Evolutionary conservation across 2,888 invertebrate species (phyloP).

Genomic region (Eristalis intricaria): DNA sequence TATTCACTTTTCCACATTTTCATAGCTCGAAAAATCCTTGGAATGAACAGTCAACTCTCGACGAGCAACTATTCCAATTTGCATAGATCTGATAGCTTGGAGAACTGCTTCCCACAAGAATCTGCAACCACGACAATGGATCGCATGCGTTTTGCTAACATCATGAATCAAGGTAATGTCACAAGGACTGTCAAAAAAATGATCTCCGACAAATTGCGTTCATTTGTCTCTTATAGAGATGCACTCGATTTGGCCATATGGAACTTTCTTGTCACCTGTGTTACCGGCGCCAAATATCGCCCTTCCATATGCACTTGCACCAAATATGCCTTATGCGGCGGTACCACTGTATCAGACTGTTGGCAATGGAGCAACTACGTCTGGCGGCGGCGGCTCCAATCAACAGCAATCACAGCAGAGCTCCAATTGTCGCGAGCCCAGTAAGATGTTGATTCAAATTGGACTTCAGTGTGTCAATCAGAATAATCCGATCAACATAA

Average conservation of each 20-base stretch:
- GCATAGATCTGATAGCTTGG: constrained; percentile 37
- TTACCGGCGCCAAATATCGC: constrained; percentile 74
- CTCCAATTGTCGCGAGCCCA: constrained; percentile 72
- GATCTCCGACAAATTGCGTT: neutral
- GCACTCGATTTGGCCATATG: constrained; percentile 76
- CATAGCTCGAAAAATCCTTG: constrained; percentile 76
- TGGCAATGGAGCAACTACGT: constrained; percentile 40
- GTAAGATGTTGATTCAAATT: constrained; percentile 76
- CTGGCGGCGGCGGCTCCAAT: constrained; percentile 6
- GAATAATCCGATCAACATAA: constrained; percentile 75
- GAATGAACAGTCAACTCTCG: constrained; percentile 72
- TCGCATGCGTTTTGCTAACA: constrained; percentile 74
- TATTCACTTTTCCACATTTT: constrained; percentile 24
- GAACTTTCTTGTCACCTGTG: constrained; percentile 75
- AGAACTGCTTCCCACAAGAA: constrained; percentile 16
- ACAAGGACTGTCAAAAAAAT: neutral
- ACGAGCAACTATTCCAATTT: constrained; percentile 18
- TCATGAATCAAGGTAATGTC: constrained; percentile 75
- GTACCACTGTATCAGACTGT: constrained; percentile 74
- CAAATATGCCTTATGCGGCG: constrained; percentile 73
- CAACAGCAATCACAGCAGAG: constrained; percentile 42
- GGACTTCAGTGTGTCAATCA: constrained; percentile 75
- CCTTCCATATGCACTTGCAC: constrained; percentile 73
- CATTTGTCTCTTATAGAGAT: constrained; percentile 72
- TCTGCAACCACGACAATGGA: constrained; percentile 70